Conservation (phyloP, 2,888 invertebrate genomes). For the Drosophila lacicola region DNA sequence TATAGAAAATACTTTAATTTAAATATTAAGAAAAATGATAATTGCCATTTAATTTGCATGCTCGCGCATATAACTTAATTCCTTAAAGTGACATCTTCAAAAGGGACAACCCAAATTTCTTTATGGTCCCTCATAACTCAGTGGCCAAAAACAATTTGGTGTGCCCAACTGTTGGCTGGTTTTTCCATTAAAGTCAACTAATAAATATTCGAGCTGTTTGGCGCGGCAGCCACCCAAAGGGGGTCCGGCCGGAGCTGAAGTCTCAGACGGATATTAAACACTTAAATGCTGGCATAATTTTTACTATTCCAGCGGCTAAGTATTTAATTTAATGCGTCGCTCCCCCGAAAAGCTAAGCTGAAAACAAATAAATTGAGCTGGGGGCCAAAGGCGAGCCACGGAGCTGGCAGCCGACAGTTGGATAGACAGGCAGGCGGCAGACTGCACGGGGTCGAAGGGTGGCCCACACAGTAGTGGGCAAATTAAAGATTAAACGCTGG, state of each 20-base stretch:
- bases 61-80: conserved; percentile 9
- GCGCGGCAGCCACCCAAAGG: not conserved
- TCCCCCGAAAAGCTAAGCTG: conserved; percentile 60
- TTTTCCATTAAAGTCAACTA: conserved; percentile 72
- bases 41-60: conserved; percentile 4
- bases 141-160: conserved; percentile 47
- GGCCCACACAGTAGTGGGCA: conserved; percentile 64
- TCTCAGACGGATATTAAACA: conserved; percentile 76
- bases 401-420: conserved; percentile 52
- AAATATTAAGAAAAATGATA: not conserved
- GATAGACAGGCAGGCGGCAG: conserved; percentile 59
- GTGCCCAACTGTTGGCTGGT: conserved; percentile 33
- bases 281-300: conserved; percentile 78
- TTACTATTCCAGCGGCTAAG: conserved; percentile 68
- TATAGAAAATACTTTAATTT: not conserved
- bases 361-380: conserved; percentile 71
- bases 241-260: conserved; percentile 22
- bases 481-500: conserved; percentile 76
- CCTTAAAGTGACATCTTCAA: conserved; percentile 32
- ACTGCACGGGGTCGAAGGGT: not conserved
- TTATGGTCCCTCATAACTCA: conserved; percentile 35
- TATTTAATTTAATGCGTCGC: conserved; percentile 74
- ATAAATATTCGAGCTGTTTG: conserved; percentile 57
- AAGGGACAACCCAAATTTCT: conserved; percentile 41
- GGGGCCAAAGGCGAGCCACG: conserved; percentile 18